Evolutionary conservation across 2,113 vertebrate genomes (phyloP), one percentile per base, ranked within the genome.

Genomic region (Philantomba maxwellii): DNA sequence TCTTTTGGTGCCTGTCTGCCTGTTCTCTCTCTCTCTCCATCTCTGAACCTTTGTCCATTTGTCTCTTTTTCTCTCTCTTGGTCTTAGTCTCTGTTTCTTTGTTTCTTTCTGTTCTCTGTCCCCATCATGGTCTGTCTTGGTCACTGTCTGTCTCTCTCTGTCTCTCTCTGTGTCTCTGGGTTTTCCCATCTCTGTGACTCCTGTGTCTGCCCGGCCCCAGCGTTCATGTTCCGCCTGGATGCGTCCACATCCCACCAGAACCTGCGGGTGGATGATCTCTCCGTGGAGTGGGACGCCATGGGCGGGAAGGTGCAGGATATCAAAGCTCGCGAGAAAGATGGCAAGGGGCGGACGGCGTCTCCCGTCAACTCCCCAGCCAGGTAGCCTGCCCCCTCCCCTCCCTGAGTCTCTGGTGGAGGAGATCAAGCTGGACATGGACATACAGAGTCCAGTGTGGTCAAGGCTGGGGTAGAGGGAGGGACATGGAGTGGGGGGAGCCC

Each of bases 231-330:
- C 97, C 99, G 99, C 98, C 99, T 99, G 98, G 99, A 99, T 0
- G 98, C 99, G 10, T 98, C 97, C 84, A 99, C 99, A 3, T 98
- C 99, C 97, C 99, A 99, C 98, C 99, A 99, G 99, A 99, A 99
- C 98, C 98, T 99, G 97, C 99, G 99, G 33, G 99, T 99, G 97
- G 99, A 99, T 80, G 99, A 99, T 14, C 96, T 99, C 94, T 99
- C 98, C 8, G 99, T 99, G 97, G 99, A 99, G 98, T 99, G 99
- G 99, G 99, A 99, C 87, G 99, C 99, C 96, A 99, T 99, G 39
- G 99, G 99, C 0, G 99, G 99, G 62, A 99, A 99, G 98, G 98
- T 99, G 57, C 99, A 99, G 97, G 99, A 99, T 15, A 99, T 99
- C 97, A 99, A 99, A 80, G 98, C 97, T 0, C 98, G 98, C 0